Conservation (phyloP, 1,140 invertebrate species). For the Tetramorium simillimum region DNA sequence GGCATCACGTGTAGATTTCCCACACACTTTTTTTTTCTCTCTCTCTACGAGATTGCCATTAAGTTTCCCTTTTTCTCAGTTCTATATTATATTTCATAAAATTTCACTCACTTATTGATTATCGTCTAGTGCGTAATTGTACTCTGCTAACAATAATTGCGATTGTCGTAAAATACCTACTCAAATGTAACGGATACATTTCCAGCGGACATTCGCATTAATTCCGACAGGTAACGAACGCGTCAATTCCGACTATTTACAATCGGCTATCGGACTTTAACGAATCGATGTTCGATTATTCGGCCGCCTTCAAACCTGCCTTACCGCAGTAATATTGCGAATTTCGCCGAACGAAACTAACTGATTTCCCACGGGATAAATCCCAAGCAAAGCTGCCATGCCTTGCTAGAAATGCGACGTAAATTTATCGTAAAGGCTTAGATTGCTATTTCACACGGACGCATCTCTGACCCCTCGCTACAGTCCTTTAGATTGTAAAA, state of each 20-base stretch:
- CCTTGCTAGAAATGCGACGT: slow-evolving; percentile 61
- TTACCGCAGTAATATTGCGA: slow-evolving; percentile 58
- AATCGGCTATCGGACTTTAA: slow-evolving; percentile 63
- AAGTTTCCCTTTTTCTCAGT: neutral
- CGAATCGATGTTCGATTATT: slow-evolving; percentile 69
- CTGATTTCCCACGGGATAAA: slow-evolving; percentile 77
- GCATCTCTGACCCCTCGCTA: slow-evolving; percentile 44
- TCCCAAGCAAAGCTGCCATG: slow-evolving; percentile 63
- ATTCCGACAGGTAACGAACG: slow-evolving; percentile 1
- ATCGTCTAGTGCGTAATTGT: neutral
- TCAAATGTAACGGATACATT: neutral
- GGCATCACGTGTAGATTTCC: slow-evolving; percentile 34
- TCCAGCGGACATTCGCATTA: neutral
- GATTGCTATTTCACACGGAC: slow-evolving; percentile 66
- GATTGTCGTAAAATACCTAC: neutral
- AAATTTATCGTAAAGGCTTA: slow-evolving; percentile 69
- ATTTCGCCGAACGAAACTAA: slow-evolving; percentile 72
- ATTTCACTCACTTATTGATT: neutral
- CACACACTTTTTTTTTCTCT: neutral
- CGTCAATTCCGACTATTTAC: slow-evolving; percentile 7
- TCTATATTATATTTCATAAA: neutral
- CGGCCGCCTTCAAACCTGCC: slow-evolving; percentile 43
- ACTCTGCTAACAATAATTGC: neutral
- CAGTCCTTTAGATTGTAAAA: slow-evolving; percentile 7
- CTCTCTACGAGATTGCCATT: neutral